Percentiles rank a stretch among this genome's conserved stretches.
Conservation (phyloP, 1,140 invertebrate species). For the Oscheius sp. region DNA sequence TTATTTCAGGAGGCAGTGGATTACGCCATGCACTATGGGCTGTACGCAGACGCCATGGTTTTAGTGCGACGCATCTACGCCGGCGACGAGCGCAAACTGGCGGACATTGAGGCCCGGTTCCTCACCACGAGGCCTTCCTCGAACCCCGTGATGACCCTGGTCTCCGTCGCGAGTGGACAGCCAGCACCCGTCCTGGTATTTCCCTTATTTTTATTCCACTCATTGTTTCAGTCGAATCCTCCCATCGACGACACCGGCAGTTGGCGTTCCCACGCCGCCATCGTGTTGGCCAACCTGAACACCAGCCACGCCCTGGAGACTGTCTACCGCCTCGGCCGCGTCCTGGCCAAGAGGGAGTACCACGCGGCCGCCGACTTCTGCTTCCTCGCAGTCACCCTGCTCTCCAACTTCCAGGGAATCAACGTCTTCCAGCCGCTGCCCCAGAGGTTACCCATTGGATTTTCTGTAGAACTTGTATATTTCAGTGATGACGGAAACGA, state of each 20-base stretch:
- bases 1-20: slow-evolving; percentile 26
- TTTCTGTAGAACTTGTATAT: neutral
- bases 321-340: slow-evolving; percentile 16
- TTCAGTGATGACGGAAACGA: slow-evolving; percentile 23
- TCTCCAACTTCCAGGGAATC: slow-evolving; percentile 15
- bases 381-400: slow-evolving; percentile 19
- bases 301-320: slow-evolving; percentile 13
- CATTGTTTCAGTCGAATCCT: slow-evolving; percentile 6
- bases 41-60: slow-evolving; percentile 30
- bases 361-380: slow-evolving; percentile 35
- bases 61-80: slow-evolving; percentile 17
- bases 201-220: neutral
- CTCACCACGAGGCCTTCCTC: slow-evolving; percentile 10
- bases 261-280: slow-evolving; percentile 29
- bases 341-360: slow-evolving; percentile 24
- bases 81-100: slow-evolving; percentile 15
- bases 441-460: neutral
- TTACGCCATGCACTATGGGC: slow-evolving; percentile 19
- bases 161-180: slow-evolving; percentile 23
- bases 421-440: slow-evolving; percentile 11
- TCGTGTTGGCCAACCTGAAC: slow-evolving; percentile 15
- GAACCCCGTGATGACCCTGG: slow-evolving; percentile 29
- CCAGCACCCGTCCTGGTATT: slow-evolving; percentile 20
- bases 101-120: slow-evolving; percentile 22
- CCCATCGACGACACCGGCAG: slow-evolving; percentile 16